These are phyloP conservation scores for mouse (Mus musculus) DNA, from an alignment of 2,113 vertebrate species.

Conservation along the genomic window GRCm39 chrX:82096501-82097000, in stretches of 20 bases:
- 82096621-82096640: not conserved
- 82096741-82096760: not conserved
- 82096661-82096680: conserved; percentile 31
- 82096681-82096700: not conserved
- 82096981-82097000: not conserved
- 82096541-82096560: not conserved
- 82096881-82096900: too few relatives aligned
- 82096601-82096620: not conserved
- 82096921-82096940: not conserved
- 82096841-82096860: not conserved
- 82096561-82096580: not conserved
- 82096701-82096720: not conserved
- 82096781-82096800: not conserved
- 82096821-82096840: not conserved
- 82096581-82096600: not conserved
- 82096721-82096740: not conserved
- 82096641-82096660: not conserved
- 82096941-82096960: too few relatives aligned
- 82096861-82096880: not conserved
- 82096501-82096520: not conserved
- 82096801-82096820: not conserved
- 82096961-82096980: not conserved
- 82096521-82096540: not conserved
- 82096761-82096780: not conserved
- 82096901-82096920: not conserved